A percentile compares a stretch with the other conserved stretches of the same genome.
Evolutionary conservation across 2,113 vertebrate genomes (phyloP).

Genomic region (Podarcis cretensis): DNA sequence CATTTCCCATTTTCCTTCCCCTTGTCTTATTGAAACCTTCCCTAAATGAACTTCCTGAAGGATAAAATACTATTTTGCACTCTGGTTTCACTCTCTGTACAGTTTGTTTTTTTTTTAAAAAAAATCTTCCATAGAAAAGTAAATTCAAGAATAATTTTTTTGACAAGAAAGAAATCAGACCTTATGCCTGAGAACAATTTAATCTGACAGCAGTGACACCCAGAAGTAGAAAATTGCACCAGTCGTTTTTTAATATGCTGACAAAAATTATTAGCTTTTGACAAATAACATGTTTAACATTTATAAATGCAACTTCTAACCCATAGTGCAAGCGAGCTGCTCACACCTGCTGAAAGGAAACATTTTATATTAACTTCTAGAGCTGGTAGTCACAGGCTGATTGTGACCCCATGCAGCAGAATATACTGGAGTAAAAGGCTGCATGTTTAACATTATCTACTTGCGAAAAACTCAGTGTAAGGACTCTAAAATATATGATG

Average conservation of each 20-base stretch:
- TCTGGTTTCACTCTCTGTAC: not conserved
- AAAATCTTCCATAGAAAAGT: conserved; percentile 26
- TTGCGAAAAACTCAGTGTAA: not conserved
- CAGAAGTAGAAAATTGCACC: not conserved
- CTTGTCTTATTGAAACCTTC: conserved; percentile 43
- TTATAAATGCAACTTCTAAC: conserved; percentile 18
- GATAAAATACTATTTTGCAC: conserved; percentile 9
- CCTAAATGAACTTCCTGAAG: conserved; percentile 42
- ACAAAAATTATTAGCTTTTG: conserved; percentile 21
- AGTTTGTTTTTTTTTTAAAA: too few species aligned
- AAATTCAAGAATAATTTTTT: conserved; percentile 56
- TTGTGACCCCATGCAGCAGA: not conserved
- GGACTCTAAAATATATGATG: not conserved
- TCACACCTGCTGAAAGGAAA: conserved; percentile 16
- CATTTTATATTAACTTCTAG: not conserved
- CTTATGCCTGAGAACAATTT: conserved; percentile 8
- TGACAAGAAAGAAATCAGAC: conserved; percentile 19
- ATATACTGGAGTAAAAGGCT: not conserved
- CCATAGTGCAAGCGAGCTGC: not conserved
- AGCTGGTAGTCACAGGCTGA: not conserved
- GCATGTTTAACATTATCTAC: not conserved
- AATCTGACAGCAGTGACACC: not conserved
- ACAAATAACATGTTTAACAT: conserved; percentile 1
- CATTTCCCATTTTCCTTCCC: conserved; percentile 33
- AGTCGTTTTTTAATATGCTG: not conserved